Evolutionary conservation across 2,113 vertebrate genomes (phyloP).

Genomic region (Alosa alosa): DNA sequence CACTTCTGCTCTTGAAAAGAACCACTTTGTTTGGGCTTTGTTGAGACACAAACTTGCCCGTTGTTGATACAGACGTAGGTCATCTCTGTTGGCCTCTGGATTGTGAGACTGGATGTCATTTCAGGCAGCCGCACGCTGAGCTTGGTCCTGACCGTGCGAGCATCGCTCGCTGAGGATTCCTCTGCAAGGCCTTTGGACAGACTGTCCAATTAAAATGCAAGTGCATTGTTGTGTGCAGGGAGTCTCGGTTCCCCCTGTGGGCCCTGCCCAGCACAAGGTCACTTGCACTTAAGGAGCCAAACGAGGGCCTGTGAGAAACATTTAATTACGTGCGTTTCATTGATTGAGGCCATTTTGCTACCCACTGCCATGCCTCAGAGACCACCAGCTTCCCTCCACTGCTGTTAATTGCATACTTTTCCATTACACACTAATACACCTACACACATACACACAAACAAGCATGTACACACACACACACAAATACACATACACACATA

Average conservation of each 20-base stretch:
- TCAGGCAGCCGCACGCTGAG: not conserved
- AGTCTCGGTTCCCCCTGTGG: not conserved
- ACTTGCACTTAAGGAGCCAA: not conserved
- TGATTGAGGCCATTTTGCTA: not conserved
- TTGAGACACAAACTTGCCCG: not conserved
- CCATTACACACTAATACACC: not conserved
- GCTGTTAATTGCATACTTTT: not conserved
- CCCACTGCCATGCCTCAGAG: not conserved
- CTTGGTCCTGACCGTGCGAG: no score
- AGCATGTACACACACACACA: conserved; percentile 1
- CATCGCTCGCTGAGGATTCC: not conserved
- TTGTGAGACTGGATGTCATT: not conserved
- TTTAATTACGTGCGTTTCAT: conserved; percentile 6
- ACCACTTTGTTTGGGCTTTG: not conserved
- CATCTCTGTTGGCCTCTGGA: not conserved
- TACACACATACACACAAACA: not conserved
- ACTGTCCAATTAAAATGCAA: conserved; percentile 25
- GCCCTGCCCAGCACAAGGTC: not conserved
- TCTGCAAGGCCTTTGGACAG: not conserved
- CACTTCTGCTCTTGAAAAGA: not conserved
- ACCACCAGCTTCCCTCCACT: not conserved
- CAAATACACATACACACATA: conserved; percentile 28
- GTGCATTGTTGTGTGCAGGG: conserved; percentile 6
- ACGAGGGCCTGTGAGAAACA: not conserved
- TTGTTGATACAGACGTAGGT: not conserved